Conservation (phyloP, 2,888 invertebrate species). For the Pilophorus perplexus region DNA sequence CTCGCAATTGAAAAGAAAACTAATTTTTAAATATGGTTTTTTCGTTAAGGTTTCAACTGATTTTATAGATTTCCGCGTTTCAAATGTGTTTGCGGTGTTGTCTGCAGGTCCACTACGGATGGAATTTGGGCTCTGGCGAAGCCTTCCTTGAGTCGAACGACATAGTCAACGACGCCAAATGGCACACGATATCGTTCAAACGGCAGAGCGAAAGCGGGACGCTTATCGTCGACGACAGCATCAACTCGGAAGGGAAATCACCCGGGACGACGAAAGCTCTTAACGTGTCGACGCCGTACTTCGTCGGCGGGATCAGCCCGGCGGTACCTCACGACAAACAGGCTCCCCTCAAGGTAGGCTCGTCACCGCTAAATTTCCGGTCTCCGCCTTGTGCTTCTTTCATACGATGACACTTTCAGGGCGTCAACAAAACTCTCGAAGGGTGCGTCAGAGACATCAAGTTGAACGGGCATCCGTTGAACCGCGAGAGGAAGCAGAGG, state of each 20-base stretch:
- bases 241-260: constrained; percentile 58
- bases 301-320: constrained; percentile 74
- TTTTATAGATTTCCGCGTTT: no score
- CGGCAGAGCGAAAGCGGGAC: constrained; percentile 62
- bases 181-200: constrained; percentile 73
- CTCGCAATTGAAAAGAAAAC: no score
- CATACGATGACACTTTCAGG: no score
- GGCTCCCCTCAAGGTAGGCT: constrained; percentile 33
- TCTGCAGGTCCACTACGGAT: constrained; percentile 63
- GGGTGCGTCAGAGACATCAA: constrained; percentile 80
- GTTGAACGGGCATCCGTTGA: constrained; percentile 67
- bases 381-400: background rate
- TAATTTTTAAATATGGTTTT: no score
- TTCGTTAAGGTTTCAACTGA: no score
- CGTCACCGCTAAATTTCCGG: background rate
- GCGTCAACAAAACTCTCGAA: constrained; percentile 67
- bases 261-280: constrained; percentile 56
- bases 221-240: constrained; percentile 66
- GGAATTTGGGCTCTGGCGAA: constrained; percentile 68
- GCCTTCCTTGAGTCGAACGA: constrained; percentile 59
- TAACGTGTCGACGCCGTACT: constrained; percentile 61
- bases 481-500: constrained; percentile 55
- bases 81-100: no score
- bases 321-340: constrained; percentile 48
- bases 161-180: constrained; percentile 68